Percentiles rank a stretch among this genome's conserved stretches.
These are phyloP conservation scores for Danio albolineatus DNA, from an alignment of 2,797 vertebrate species.

Conservation along the genomic window DNA sequence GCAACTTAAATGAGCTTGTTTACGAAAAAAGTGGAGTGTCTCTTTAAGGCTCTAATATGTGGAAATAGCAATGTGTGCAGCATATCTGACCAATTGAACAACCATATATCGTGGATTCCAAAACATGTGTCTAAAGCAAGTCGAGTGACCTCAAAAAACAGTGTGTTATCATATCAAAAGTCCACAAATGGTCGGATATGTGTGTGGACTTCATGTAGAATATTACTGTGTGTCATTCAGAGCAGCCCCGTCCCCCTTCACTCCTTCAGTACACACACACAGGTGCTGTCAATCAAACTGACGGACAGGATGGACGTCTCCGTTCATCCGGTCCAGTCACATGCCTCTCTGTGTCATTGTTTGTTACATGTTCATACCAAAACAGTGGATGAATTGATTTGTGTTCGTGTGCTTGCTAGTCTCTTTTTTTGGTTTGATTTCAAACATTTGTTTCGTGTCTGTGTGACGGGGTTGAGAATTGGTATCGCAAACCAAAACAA, in stretches of 20 bases:
- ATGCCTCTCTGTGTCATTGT: constrained; percentile 58
- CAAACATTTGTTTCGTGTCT: constrained; percentile 46
- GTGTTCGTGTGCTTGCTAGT: constrained; percentile 63
- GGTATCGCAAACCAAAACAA: constrained; percentile 62
- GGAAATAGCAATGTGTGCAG: constrained; percentile 39
- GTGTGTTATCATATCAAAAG: background rate
- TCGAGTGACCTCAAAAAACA: background rate
- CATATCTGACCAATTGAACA: constrained; percentile 48
- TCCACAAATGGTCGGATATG: constrained; percentile 45
- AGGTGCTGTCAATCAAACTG: constrained; percentile 51
- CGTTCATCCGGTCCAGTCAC: constrained; percentile 54
- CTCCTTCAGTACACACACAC: constrained; percentile 33
- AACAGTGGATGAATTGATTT: constrained; percentile 66
- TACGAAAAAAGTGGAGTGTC: no score
- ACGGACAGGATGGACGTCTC: constrained; percentile 55
- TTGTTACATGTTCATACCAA: constrained; percentile 70
- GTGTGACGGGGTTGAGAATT: constrained; percentile 61
- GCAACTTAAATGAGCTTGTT: no score
- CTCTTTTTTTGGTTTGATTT: constrained; percentile 62
- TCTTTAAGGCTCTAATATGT: constrained; percentile 28
- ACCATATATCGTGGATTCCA: constrained; percentile 23
- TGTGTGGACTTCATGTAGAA: constrained; percentile 43
- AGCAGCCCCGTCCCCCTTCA: constrained; percentile 15
- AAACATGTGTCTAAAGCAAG: constrained; percentile 17
- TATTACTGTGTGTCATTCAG: constrained; percentile 48